Conservation (phyloP, 23 tunicate species). For the Ciona savignyi region DNA sequence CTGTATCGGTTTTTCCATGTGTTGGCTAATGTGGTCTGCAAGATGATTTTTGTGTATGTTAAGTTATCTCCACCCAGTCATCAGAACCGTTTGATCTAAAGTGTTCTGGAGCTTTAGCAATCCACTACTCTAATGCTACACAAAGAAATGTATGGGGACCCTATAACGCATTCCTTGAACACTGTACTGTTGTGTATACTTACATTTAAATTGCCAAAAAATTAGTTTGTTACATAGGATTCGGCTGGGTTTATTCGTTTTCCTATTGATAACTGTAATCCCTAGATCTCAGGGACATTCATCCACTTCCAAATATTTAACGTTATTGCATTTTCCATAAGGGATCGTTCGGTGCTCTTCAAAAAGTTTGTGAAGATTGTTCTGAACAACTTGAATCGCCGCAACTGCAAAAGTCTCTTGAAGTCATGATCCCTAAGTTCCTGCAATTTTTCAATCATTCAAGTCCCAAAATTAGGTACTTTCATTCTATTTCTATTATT, state of each 20-base stretch:
- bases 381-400: constrained; percentile 76
- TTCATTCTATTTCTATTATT: too few relatives aligned
- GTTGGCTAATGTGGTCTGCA: too few relatives aligned
- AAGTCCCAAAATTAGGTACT: constrained; percentile 80
- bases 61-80: not conserved
- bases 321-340: not conserved
- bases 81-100: not conserved
- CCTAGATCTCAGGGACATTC: not conserved
- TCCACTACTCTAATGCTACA: too few relatives aligned
- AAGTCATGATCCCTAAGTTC: constrained; percentile 84
- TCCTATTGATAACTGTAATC: too few relatives aligned
- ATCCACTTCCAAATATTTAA: not conserved
- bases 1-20: too few relatives aligned
- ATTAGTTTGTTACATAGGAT: too few relatives aligned
- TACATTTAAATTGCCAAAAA: not conserved
- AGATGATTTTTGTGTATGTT: too few relatives aligned
- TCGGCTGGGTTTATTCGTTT: too few relatives aligned
- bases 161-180: not conserved
- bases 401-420: constrained; percentile 42
- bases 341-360: constrained; percentile 94
- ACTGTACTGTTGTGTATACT: not conserved
- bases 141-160: too few relatives aligned
- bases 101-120: too few relatives aligned
- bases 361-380: constrained; percentile 96
- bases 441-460: constrained; percentile 76